A percentile compares a stretch with the other conserved stretches of the same genome.
phyloP scores from a whole-genome alignment of 2,888 invertebrate genomes.

The Junonia oenone region DNA sequence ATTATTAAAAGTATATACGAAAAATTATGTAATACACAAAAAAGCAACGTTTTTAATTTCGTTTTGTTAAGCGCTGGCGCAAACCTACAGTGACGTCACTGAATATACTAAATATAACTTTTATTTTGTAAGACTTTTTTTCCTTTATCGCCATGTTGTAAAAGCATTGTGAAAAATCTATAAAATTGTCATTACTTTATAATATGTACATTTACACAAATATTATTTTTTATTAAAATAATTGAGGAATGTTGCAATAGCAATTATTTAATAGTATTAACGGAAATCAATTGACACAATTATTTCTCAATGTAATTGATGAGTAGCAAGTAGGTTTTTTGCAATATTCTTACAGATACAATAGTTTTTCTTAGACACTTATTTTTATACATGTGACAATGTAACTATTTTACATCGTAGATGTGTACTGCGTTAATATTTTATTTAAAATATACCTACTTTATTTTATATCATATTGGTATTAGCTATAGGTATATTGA shows the following conservation, averaged over 20 bases:
- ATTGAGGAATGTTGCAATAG: too few relatives aligned
- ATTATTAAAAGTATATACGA: not conserved
- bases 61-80: constrained; percentile 8
- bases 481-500: constrained; percentile 12
- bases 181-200: not conserved
- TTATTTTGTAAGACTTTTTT: not conserved
- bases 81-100: not conserved
- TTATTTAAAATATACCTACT: not conserved
- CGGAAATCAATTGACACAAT: too few relatives aligned
- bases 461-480: not conserved
- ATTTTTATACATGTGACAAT: too few relatives aligned
- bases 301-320: too few relatives aligned
- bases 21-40: not conserved
- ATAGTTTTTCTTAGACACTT: too few relatives aligned
- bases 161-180: not conserved
- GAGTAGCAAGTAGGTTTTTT: too few relatives aligned
- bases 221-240: not conserved
- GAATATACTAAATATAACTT: not conserved
- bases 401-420: not conserved
- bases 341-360: too few relatives aligned
- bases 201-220: not conserved
- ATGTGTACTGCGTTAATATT: not conserved
- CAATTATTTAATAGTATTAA: too few relatives aligned
- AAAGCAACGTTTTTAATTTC: not conserved
- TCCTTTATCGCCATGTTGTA: not conserved